These are phyloP conservation scores for Drosophila kepulauana DNA, from an alignment of 1,140 invertebrate species.

Conservation along the genomic window DNA sequence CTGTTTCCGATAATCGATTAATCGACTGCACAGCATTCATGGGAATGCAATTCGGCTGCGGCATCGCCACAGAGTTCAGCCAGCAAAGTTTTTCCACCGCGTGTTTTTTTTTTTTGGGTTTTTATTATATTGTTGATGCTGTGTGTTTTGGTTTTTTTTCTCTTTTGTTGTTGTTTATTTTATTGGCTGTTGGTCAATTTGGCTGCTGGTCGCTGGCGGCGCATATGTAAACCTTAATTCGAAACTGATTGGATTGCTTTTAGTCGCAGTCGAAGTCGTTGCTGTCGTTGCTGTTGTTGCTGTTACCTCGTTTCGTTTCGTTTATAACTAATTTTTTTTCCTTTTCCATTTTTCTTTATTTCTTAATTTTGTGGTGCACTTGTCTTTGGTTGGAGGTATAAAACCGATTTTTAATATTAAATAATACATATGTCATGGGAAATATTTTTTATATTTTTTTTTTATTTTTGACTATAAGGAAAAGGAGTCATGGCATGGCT, in stretches of 20 bases:
- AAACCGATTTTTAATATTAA: not conserved
- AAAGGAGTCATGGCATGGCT: too few relatives aligned
- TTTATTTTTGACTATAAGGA: too few relatives aligned
- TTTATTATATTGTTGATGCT: conserved; percentile 28
- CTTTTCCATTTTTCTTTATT: conserved; percentile 38
- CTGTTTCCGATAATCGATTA: conserved; percentile 4
- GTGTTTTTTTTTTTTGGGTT: not conserved
- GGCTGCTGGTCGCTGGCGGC: conserved; percentile 46
- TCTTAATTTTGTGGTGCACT: conserved; percentile 63
- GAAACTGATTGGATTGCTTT: conserved; percentile 79
- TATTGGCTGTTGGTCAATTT: conserved; percentile 73
- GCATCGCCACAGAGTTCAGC: conserved; percentile 71
- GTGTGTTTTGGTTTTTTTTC: conserved; percentile 13
- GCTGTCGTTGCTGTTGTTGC: conserved; percentile 53
- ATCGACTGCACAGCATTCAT: conserved; percentile 22
- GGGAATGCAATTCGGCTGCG: conserved; percentile 64
- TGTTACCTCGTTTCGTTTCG: conserved; percentile 48
- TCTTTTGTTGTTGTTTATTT: conserved; percentile 40
- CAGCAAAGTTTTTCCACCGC: conserved; percentile 43
- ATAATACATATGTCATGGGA: not conserved
- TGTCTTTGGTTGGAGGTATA: not conserved
- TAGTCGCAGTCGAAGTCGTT: conserved; percentile 48
- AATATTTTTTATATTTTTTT: too few relatives aligned
- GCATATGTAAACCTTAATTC: conserved; percentile 80
- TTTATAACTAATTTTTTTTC: conserved; percentile 19